Conservation (phyloP, 2,888 invertebrate genomes). For the Microctonus hyperodae region DNA sequence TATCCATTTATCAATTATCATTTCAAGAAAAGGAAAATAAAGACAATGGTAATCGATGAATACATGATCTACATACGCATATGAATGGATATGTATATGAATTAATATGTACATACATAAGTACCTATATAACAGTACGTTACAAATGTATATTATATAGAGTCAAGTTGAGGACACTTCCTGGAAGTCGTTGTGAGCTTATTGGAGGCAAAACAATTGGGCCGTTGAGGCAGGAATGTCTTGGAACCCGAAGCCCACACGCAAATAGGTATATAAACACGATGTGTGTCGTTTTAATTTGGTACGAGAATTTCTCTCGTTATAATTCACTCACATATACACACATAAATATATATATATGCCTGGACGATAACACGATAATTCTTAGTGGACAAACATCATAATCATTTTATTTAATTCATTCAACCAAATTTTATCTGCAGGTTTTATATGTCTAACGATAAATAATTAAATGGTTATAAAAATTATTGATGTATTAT, state of each 20-base stretch:
- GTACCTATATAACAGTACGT: neutral
- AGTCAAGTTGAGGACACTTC: conserved; percentile 13
- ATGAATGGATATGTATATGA: no score
- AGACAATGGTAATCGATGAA: conserved; percentile 24
- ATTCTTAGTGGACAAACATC: no score
- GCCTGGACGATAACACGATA: no score
- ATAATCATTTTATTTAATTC: neutral
- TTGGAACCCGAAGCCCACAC: conserved; percentile 33
- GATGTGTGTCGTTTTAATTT: conserved; percentile 29
- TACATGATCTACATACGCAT: neutral
- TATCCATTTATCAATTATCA: conserved; percentile 3
- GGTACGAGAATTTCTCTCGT: neutral
- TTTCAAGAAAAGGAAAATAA: conserved; percentile 6
- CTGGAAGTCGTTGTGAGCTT: conserved; percentile 20
- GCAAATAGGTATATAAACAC: conserved; percentile 20
- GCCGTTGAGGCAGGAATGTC: conserved; percentile 15
- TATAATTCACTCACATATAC: neutral
- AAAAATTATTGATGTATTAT: neutral
- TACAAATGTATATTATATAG: no score
- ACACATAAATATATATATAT: no score
- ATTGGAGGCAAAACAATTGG: conserved; percentile 10
- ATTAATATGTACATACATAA: neutral
- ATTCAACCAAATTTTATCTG: neutral
- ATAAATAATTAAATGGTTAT: neutral
- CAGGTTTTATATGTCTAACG: no score